Base-by-base conservation (phyloP, 2,888 invertebrate species). In the Polietes domitor region DNA sequence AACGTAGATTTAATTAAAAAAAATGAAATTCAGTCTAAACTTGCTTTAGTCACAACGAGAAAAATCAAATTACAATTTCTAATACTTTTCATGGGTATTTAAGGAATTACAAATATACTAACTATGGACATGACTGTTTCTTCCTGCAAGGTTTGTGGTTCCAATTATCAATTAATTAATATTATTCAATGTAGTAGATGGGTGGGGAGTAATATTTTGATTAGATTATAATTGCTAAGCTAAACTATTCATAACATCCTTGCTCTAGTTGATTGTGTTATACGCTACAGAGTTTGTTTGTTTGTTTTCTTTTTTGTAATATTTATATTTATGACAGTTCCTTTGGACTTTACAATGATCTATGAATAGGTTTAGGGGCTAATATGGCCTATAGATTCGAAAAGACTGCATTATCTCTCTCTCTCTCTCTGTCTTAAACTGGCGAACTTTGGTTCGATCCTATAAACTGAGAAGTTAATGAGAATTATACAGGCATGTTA, bases 121-220 rank as follows among this genome's bases (percentile, higher is more conserved):
- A 53, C 53, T 17, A 26, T 58, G 26, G 26, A 12, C 58, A 53
- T 58, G 15, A 15, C 12, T 58, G 9, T 0, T 15, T 21, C 26
- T 58, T 81, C 28, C 65, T 79, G 81, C 84, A 81, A 84, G 84
- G 84, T 79, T 65, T 68, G 63, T 26, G 70, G 81, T 84, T 84
- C 84, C 81, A 28, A 76, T 63, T 21, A 26, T 47, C 80, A 55
- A 77, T 61, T 24, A 32, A 43, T 28, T 50, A 28, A 37, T 37
- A 43, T 3, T n/a, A n/a, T n/a, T n/a, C n/a, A 28, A 15, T 68
- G 43, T 21, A 77, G 26, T 17, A 53, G 32, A 41, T 70, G 61
- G 12, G n/a, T 43, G 7, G 37, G 37, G 37, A 37, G 4, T 37
- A 37, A 10, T 37, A 37, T 37, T 1, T 10, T 37, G 37, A 37